Percentiles rank a stretch among this genome's conserved stretches.
Conservation (phyloP, 2,888 invertebrate species). For the Quadriops clusia region DNA sequence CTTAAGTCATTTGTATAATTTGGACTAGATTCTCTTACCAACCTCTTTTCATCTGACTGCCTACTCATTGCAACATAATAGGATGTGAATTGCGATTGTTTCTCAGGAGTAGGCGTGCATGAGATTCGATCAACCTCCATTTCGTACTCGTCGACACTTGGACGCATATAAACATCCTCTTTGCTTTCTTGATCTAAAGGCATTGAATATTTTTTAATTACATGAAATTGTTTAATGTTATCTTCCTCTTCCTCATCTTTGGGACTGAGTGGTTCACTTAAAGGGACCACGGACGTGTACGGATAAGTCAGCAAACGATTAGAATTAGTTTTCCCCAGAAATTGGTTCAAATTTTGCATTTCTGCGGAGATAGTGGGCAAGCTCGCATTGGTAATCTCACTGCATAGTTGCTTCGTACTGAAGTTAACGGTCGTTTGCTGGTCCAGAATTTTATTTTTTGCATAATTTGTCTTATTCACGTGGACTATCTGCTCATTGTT, state of each 20-base stretch:
- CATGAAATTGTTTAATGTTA: conserved; percentile 34
- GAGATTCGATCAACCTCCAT: too few species aligned
- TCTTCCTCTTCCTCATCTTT: conserved; percentile 21
- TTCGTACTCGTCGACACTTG: too few species aligned
- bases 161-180: too few species aligned
- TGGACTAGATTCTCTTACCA: too few species aligned
- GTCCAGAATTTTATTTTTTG: conserved; percentile 34
- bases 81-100: too few species aligned
- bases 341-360: conserved; percentile 22
- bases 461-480: conserved; percentile 33
- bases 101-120: too few species aligned
- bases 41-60: too few species aligned
- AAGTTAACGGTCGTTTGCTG: conserved; percentile 18
- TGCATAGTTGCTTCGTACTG: conserved; percentile 17
- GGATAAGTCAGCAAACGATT: conserved; percentile 58
- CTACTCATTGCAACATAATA: too few species aligned
- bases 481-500: conserved; percentile 34
- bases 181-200: too few species aligned
- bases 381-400: conserved; percentile 12
- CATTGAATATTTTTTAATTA: conserved; percentile 30
- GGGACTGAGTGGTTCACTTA: too few species aligned
- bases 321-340: conserved; percentile 37
- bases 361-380: conserved; percentile 14
- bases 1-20: too few species aligned
- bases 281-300: conserved; percentile 33